Base-by-base conservation (phyloP, 2,113 vertebrate species). In the Echinops telfairi region DNA sequence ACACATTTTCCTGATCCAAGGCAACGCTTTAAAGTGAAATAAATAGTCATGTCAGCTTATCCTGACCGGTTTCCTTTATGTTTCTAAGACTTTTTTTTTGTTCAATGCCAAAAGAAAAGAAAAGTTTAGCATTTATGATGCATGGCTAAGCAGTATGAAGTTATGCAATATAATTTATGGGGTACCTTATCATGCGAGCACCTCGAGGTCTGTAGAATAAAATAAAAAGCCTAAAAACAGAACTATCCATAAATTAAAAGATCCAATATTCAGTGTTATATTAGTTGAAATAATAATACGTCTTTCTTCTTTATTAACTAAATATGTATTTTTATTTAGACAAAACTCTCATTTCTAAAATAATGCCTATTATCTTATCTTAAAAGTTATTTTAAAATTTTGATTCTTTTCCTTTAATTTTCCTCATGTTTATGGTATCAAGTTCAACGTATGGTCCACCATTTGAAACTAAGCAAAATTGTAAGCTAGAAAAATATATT, bases 161-260 rank as follows among this genome's bases (percentile, higher is more conserved):
- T 57, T 43, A 16, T 64, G 95, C 62, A 83, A 86, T 70, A 85
- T 91, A 87, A 95, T 95, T 97, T 83, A 81, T 76, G 66, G 77
- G 78, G 15, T 0, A 0, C 0, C 0, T 91, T 89, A 79, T 71
- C 11, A 22, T 80, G 40, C 16, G 17, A 58, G 47, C 38, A 40
- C 53, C 88, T 95, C 43, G 64, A 92, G 68, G 40, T 14, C 88
- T 90, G 64, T 80, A 25, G 86, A 89, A 70, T 96, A 93, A 96
- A 94, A 88, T 83, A n/a, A 53, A 53, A 91, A 96, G 95, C 70
- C 90, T 83, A 80, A 80, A 93, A 90, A 89, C 14, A 76, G 25
- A 93, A 60, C 25, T 86, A 76, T 88, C n/a, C 64, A 89, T 68
- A 88, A 93, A 95, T 71, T 47, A 64, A 95, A 95, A 91, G 3